These are phyloP conservation scores for Promerops cafer DNA, from an alignment of 2,113 vertebrate species.

Conservation along the genomic window DNA sequence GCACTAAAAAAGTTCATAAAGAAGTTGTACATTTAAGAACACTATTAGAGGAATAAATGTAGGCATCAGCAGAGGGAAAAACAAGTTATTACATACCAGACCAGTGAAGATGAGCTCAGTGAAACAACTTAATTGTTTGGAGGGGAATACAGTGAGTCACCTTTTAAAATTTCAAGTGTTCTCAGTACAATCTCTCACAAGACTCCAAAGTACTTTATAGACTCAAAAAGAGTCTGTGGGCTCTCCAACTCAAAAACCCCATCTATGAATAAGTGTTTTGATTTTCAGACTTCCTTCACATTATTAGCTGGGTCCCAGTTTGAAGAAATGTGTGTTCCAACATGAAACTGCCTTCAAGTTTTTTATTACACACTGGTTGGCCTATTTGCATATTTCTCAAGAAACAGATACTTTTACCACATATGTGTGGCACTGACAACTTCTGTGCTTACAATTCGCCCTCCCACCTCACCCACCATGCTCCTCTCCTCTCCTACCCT, in stretches of 20 bases:
- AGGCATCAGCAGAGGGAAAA: background rate
- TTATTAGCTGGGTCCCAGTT: background rate
- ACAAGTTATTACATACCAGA: slow-evolving; percentile 44
- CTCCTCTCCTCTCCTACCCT: background rate
- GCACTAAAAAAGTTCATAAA: background rate
- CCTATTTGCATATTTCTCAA: background rate
- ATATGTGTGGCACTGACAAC: background rate
- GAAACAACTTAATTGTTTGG: slow-evolving; percentile 26
- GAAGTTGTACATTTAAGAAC: background rate
- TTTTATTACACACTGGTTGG: background rate
- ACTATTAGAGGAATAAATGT: background rate
- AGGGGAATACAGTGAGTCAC: slow-evolving; percentile 38
- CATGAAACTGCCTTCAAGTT: background rate
- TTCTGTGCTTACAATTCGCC: background rate
- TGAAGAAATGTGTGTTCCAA: background rate
- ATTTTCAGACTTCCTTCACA: background rate
- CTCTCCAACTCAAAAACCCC: background rate
- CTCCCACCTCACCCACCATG: background rate
- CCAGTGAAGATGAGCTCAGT: slow-evolving; percentile 5
- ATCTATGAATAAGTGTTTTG: background rate
- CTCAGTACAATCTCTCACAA: background rate
- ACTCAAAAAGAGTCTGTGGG: background rate
- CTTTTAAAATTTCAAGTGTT: slow-evolving; percentile 2
- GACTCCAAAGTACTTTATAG: background rate
- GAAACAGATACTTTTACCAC: background rate